Percentiles rank a stretch among this genome's conserved stretches.
Conservation (phyloP, 1,140 invertebrate species). For the Anastrepha obliqua region DNA sequence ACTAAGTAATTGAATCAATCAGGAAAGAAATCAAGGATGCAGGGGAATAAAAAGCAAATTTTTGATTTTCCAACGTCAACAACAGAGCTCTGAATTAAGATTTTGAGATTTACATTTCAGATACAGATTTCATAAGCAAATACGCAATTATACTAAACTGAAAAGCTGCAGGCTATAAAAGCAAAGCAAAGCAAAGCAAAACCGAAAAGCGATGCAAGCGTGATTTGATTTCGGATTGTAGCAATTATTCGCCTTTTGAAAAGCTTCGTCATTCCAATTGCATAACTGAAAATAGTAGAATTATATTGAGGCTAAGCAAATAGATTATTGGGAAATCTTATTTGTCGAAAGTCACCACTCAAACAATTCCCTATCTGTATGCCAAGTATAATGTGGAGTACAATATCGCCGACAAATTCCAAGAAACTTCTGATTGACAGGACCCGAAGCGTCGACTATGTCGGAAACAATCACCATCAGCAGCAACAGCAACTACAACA, state of each 20-base stretch:
- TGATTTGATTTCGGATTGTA: not conserved
- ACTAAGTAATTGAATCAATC: not conserved
- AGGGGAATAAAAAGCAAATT: not conserved
- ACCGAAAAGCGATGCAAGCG: not conserved
- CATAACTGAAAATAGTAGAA: too few species aligned
- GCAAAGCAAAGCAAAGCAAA: not conserved
- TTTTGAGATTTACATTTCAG: not conserved
- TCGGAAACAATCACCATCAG: slow-evolving; percentile 64
- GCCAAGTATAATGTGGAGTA: slow-evolving; percentile 72
- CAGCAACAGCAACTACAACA: slow-evolving; percentile 12
- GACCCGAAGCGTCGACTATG: slow-evolving; percentile 73
- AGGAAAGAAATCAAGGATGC: not conserved
- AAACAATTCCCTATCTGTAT: not conserved
- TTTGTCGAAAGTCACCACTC: not conserved
- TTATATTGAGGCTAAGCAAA: too few species aligned
- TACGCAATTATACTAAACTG: not conserved
- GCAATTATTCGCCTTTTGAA: too few species aligned
- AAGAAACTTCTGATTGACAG: slow-evolving; percentile 73
- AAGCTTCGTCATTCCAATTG: too few species aligned
- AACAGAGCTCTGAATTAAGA: too few species aligned
- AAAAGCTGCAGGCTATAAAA: too few species aligned
- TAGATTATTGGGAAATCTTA: not conserved
- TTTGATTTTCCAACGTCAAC: slow-evolving; percentile 1
- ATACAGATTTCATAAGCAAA: not conserved
- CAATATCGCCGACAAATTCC: slow-evolving; percentile 73